Evolutionary conservation across 1,140 invertebrate genomes (phyloP).

Genomic region (Anastrepha ludens): DNA sequence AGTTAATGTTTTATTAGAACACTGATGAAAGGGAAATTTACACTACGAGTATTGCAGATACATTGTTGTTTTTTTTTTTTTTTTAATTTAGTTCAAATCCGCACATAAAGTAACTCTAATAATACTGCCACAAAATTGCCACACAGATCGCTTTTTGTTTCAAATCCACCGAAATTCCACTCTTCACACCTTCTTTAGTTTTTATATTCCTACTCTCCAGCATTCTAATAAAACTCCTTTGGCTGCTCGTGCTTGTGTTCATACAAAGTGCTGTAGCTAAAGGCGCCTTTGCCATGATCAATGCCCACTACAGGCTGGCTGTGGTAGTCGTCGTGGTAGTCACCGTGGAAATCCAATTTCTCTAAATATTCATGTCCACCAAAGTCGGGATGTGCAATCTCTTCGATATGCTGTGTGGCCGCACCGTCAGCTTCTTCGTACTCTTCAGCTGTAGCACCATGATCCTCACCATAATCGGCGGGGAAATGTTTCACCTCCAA

Average conservation of each 20-base stretch:
- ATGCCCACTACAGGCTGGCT: slow-evolving; percentile 67
- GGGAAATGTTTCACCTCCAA: slow-evolving; percentile 65
- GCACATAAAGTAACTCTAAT: not conserved
- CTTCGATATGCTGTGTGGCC: slow-evolving; percentile 59
- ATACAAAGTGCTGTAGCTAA: slow-evolving; percentile 70
- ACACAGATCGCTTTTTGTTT: slow-evolving; percentile 38
- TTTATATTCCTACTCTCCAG: not conserved
- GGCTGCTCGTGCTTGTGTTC: slow-evolving; percentile 66
- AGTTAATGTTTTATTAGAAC: slow-evolving; percentile 5
- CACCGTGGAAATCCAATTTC: slow-evolving; percentile 17
- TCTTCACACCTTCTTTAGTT: not conserved
- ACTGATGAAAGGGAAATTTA: not conserved
- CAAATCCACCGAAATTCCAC: not conserved
- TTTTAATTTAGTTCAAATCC: too few species aligned
- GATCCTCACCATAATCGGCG: slow-evolving; percentile 59
- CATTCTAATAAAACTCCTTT: slow-evolving; percentile 10
- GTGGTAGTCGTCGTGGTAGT: slow-evolving; percentile 55
- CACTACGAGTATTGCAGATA: not conserved
- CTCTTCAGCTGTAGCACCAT: slow-evolving; percentile 11
- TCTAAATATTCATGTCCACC: slow-evolving; percentile 48
- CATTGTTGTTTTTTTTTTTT: too few species aligned
- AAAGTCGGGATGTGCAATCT: slow-evolving; percentile 2
- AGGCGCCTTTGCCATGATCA: slow-evolving; percentile 70
- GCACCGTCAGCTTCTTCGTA: slow-evolving; percentile 63
- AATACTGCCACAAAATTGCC: slow-evolving; percentile 5